These are phyloP conservation scores for Cladopsammia gracilis DNA, from an alignment of 64 coral and sea anemone species.

Conservation along the genomic window DNA sequence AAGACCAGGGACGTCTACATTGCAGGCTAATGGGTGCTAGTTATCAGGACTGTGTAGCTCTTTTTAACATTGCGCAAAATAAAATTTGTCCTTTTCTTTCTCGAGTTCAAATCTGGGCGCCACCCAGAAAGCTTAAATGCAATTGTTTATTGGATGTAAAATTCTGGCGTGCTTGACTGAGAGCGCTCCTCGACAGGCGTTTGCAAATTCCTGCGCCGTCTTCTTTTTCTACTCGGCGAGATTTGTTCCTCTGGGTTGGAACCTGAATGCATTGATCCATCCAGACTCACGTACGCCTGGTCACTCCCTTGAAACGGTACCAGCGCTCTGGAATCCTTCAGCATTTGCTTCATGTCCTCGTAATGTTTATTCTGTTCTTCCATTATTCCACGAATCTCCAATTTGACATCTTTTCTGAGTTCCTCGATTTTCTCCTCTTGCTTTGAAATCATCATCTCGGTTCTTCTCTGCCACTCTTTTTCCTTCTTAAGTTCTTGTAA, in stretches of 20 bases:
- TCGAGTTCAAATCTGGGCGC: too few relatives aligned
- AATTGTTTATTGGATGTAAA: constrained; percentile 67
- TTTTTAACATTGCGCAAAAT: too few relatives aligned
- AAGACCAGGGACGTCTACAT: too few relatives aligned
- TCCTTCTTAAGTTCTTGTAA: constrained; percentile 83
- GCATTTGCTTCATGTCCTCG: constrained; percentile 70
- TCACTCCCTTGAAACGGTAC: constrained; percentile 59
- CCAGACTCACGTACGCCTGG: constrained; percentile 76
- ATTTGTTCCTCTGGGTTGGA: constrained; percentile 26
- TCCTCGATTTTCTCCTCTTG: constrained; percentile 86
- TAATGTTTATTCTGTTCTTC: constrained; percentile 83
- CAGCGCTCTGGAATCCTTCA: constrained; percentile 39
- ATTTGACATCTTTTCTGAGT: constrained; percentile 68
- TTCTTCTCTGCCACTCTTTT: constrained; percentile 71
- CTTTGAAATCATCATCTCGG: constrained; percentile 56
- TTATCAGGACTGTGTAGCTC: too few relatives aligned
- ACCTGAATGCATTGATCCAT: constrained; percentile 61
- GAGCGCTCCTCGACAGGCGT: constrained; percentile 31
- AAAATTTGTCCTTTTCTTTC: too few relatives aligned
- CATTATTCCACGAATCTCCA: constrained; percentile 64
- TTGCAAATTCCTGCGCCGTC: constrained; percentile 44
- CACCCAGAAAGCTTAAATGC: too few relatives aligned
- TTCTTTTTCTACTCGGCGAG: background rate
- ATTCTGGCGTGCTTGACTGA: constrained; percentile 59
- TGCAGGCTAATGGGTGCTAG: too few relatives aligned